These are phyloP conservation scores for Petrosia ficiformis DNA, from an alignment of 37 sponge, comb jelly and placozoan genomes.

Conservation along the genomic window DNA sequence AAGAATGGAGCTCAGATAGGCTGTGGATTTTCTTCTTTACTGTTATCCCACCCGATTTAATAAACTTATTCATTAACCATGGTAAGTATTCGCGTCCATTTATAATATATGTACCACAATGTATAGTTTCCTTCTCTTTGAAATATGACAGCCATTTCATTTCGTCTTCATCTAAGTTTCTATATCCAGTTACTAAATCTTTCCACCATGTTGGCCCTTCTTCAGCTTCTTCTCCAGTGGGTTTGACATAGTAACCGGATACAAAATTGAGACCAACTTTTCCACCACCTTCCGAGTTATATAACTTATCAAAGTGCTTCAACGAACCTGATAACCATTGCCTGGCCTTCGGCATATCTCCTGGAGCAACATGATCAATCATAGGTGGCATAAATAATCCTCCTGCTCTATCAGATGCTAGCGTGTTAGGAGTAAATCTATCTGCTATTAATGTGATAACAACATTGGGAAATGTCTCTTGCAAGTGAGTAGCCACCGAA, in stretches of 20 bases:
- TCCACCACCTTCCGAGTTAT: slow-evolving; percentile 5
- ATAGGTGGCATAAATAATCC: slow-evolving; percentile 10
- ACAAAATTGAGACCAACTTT: slow-evolving; percentile 1
- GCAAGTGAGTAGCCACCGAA: neutral
- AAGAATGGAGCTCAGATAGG: slow-evolving; percentile 33
- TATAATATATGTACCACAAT: slow-evolving; percentile 27
- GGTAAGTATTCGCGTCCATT: slow-evolving; percentile 39
- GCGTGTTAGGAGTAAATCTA: slow-evolving; percentile 12
- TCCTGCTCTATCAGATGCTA: slow-evolving; percentile 21
- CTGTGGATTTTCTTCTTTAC: slow-evolving; percentile 27
- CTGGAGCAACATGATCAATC: neutral
- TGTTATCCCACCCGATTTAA: slow-evolving; percentile 21
- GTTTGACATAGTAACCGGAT: neutral
- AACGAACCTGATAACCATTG: neutral
- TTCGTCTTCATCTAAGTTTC: neutral
- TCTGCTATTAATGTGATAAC: slow-evolving; percentile 15
- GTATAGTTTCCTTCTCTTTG: neutral
- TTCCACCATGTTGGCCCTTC: slow-evolving; percentile 21
- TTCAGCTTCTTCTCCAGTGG: neutral
- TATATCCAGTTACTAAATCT: slow-evolving; percentile 32
- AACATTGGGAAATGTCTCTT: neutral
- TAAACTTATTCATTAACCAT: slow-evolving; percentile 48
- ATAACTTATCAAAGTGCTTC: slow-evolving; percentile 14
- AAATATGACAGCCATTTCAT: neutral
- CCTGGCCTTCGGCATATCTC: neutral